A percentile compares a stretch with the other conserved stretches of the same genome.
phyloP scores from a whole-genome alignment of 1,140 invertebrate genomes.

The Ostrea denselamellosa region DNA sequence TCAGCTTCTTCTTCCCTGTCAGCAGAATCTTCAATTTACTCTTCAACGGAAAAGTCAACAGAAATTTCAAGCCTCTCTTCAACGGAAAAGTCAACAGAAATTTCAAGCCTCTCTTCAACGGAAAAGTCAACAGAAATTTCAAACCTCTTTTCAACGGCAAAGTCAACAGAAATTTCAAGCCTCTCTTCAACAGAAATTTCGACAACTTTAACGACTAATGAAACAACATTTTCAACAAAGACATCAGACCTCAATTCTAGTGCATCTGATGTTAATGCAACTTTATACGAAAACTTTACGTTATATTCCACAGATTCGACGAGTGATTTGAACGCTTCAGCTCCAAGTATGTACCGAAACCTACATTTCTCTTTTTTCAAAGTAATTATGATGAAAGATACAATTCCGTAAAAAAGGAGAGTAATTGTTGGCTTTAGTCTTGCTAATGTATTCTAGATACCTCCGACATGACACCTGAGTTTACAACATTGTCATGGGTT shows the following conservation, averaged over 20 bases:
- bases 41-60: too few species aligned
- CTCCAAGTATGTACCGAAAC: background rate
- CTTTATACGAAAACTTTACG: background rate
- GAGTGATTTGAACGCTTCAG: background rate
- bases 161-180: background rate
- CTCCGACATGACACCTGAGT: background rate
- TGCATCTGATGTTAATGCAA: background rate
- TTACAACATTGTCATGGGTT: background rate
- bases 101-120: too few species aligned
- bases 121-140: background rate
- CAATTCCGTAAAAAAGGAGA: too few species aligned
- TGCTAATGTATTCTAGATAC: background rate
- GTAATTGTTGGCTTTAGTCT: too few species aligned
- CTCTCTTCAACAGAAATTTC: background rate
- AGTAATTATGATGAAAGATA: too few species aligned
- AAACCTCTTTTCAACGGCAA: background rate
- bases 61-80: too few species aligned
- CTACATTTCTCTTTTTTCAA: too few species aligned
- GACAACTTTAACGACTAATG: background rate
- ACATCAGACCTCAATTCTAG: background rate
- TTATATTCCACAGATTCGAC: background rate
- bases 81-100: too few species aligned
- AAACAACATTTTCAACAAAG: background rate
- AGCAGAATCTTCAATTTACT: too few species aligned
- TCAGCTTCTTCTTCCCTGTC: background rate